Percentiles rank a stretch among this genome's conserved stretches.
Evolutionary conservation across 1,140 invertebrate species (phyloP).

Genomic region (Drosophila kurseongensis): DNA sequence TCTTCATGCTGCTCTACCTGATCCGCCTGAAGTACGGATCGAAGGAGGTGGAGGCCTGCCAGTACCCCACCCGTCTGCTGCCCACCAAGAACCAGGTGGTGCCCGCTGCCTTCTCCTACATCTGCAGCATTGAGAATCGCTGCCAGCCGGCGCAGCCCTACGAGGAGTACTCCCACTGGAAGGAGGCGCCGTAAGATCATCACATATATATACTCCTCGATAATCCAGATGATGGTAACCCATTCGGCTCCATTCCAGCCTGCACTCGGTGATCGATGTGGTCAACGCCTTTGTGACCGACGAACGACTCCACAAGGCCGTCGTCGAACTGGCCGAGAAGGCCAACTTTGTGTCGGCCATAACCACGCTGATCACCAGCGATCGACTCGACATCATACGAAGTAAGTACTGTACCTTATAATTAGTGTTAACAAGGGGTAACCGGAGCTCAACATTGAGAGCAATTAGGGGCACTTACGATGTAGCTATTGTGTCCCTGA

Average conservation of each 20-base stretch:
- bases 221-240: too few relatives aligned
- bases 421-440: neutral
- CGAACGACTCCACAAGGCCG: constrained; percentile 85
- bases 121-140: constrained; percentile 88
- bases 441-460: constrained; percentile 37
- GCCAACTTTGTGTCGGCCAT: constrained; percentile 87
- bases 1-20: constrained; percentile 79
- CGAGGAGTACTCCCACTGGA: constrained; percentile 87
- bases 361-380: constrained; percentile 86
- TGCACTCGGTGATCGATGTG: constrained; percentile 85
- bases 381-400: constrained; percentile 86
- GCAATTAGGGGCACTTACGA: constrained; percentile 60
- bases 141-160: constrained; percentile 86
- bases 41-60: constrained; percentile 75
- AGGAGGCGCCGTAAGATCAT: constrained; percentile 87
- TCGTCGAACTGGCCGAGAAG: constrained; percentile 86
- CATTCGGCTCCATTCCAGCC: constrained; percentile 51
- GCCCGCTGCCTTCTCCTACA: constrained; percentile 88
- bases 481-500: neutral
- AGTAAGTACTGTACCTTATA: constrained; percentile 37
- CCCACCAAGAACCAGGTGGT: constrained; percentile 87
- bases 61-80: constrained; percentile 87
- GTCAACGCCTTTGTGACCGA: constrained; percentile 85
- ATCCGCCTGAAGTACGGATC: constrained; percentile 77
- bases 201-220: too few relatives aligned